Evolutionary conservation across 1,140 invertebrate genomes (phyloP), one percentile per base, ranked within the genome.

Genomic region (Diorhabda carinulata): DNA sequence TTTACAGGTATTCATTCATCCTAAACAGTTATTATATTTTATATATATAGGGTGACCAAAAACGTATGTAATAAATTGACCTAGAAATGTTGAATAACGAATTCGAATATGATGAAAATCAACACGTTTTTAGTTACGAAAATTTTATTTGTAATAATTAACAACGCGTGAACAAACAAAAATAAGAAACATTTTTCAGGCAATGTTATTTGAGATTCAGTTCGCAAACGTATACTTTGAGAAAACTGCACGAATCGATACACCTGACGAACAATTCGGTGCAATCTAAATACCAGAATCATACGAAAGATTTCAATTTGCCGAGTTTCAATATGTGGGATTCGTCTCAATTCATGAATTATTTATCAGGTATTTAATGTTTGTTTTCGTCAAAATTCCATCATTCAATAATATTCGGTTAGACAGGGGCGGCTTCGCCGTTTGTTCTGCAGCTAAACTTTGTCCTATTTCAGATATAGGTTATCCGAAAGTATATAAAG

Each of bases 241-340:
- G 88, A 47, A 91, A 91, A 80, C 91, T 93, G 77, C 90, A 96
- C 77, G 93, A 96, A 82, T 92, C 92, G 0, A 90, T 97, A 73
- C 95, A 97, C 81, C 83, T 98, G 65, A 96, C 93, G 63, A 97
- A 98, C 81, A 96, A 96, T 77, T 91, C 94, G 5, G 88, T 98
- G 57, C 95, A 97, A 82, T 90, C 88, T 75, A 89, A 91, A 76
- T 97, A 96, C 78, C 64, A 88, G 85, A 76, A 94, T 91, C 78
- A 70, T 72, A 87, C 58, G 8, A 43, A 81, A 6, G 84, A 87
- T 74, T 80, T 88, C 47, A 89, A 90, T 68, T 87, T 95, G 78
- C 90, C 92, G 6, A 81, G 84, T 62, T 87, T 90, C 76, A 93
- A 92, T 77, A 95, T 93, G 92, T 98, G 95, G 95, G 88, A 91